A percentile compares a stretch with the other conserved stretches of the same genome.
phyloP scores from a whole-genome alignment of 2,888 invertebrate species.

The Torymus texanus region DNA sequence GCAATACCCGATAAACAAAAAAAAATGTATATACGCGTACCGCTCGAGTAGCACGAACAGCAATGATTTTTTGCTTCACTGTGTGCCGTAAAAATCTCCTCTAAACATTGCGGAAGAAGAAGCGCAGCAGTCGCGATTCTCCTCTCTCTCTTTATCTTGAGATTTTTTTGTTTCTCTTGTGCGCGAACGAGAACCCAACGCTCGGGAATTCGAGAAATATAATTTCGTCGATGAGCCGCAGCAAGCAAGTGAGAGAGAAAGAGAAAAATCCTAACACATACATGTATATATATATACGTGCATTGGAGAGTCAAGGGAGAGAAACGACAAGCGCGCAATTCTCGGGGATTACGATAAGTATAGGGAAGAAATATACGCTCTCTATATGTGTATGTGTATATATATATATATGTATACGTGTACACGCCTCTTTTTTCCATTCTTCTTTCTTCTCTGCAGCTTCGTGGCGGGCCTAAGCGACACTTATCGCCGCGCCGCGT shows the following conservation, averaged over 20 bases:
- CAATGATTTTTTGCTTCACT: no score
- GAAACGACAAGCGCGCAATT: slow-evolving; percentile 29
- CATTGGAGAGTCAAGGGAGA: background rate
- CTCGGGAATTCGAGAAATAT: slow-evolving; percentile 23
- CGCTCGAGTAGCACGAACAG: no score
- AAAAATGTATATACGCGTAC: no score
- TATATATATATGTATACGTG: background rate
- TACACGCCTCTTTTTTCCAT: slow-evolving; percentile 31
- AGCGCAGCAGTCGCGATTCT: no score
- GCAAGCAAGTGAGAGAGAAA: background rate
- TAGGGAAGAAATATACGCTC: slow-evolving; percentile 37
- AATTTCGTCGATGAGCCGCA: slow-evolving; percentile 35
- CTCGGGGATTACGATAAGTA: slow-evolving; percentile 51
- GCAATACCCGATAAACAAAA: no score
- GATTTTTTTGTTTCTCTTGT: no score
- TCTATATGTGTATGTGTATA: no score
- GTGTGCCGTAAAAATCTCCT: no score
- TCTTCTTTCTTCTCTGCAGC: slow-evolving; percentile 36
- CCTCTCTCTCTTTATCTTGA: no score
- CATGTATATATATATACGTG: background rate
- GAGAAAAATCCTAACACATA: slow-evolving; percentile 30
- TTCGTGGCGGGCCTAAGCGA: slow-evolving; percentile 34
- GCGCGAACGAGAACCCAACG: background rate
- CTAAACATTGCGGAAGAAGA: no score
- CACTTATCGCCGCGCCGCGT: slow-evolving; percentile 25